Conservation (phyloP, 1,140 invertebrate genomes). For the Eufriesea mexicana region DNA sequence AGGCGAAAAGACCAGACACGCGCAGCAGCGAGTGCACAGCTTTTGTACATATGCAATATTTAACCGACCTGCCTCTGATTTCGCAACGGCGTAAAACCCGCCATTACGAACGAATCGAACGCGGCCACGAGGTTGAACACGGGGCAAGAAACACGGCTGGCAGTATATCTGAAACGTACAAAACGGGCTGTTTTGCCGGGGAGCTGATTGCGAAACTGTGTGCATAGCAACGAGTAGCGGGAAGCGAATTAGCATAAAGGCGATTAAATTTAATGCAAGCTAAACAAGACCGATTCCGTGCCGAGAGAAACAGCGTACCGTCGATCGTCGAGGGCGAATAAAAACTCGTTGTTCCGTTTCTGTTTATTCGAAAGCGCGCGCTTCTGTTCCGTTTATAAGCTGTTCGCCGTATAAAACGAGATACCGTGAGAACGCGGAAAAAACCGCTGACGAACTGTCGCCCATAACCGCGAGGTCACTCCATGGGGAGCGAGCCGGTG, state of each 20-base stretch:
- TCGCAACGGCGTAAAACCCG: not conserved
- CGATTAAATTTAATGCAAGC: slow-evolving; percentile 30
- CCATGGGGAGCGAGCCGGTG: slow-evolving; percentile 29
- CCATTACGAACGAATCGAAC: not conserved
- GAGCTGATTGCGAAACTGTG: not conserved
- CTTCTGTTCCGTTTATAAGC: not conserved
- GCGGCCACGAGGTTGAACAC: no score
- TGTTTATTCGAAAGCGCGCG: not conserved
- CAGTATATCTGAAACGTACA: not conserved
- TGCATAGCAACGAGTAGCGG: not conserved
- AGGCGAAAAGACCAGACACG: no score
- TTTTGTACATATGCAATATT: not conserved
- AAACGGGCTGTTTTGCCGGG: not conserved
- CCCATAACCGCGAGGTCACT: slow-evolving; percentile 44
- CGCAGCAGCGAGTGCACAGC: no score
- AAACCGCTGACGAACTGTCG: slow-evolving; percentile 43
- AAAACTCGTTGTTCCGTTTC: slow-evolving; percentile 18
- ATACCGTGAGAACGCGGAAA: slow-evolving; percentile 28
- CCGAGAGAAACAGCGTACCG: not conserved
- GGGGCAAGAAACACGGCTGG: not conserved
- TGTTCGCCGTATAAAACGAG: not conserved
- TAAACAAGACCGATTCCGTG: not conserved
- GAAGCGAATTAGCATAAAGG: slow-evolving; percentile 27
- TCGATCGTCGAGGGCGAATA: not conserved
- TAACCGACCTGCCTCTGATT: not conserved